Conservation (phyloP, 2,797 vertebrate genomes). For the Typhlichthys subterraneus region DNA sequence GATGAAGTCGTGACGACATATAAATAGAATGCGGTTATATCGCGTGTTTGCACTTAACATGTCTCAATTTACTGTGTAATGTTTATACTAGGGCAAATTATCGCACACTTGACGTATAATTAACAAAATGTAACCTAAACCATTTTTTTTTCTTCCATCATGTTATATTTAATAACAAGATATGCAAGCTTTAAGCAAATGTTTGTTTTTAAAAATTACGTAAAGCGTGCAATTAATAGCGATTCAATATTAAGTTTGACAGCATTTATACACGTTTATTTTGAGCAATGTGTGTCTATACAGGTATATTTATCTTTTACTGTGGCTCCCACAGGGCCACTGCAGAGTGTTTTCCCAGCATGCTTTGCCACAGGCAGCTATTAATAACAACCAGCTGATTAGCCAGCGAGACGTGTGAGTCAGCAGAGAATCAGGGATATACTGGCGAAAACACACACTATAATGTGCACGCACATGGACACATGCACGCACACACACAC, state of each 20-base stretch:
- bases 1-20: too few species aligned
- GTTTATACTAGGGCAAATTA: conserved; percentile 19
- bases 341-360: conserved; percentile 71
- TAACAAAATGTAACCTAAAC: too few species aligned
- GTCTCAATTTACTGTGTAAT: conserved; percentile 11
- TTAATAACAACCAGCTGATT: conserved; percentile 81
- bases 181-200: too few species aligned
- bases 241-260: too few species aligned
- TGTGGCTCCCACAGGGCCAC: conserved; percentile 54
- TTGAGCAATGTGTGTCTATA: conserved; percentile 22
- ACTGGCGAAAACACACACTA: conserved; percentile 50
- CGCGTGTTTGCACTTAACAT: not conserved
- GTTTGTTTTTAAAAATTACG: too few species aligned
- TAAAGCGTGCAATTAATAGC: too few species aligned
- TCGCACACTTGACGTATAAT: too few species aligned
- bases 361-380: conserved; percentile 75
- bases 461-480: conserved; percentile 1
- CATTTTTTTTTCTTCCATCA: too few species aligned
- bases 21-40: too few species aligned
- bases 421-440: conserved; percentile 62
- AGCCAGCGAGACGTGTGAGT: conserved; percentile 63
- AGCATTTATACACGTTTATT: conserved; percentile 29
- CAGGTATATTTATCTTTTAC: conserved; percentile 42
- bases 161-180: too few species aligned
- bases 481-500: not conserved